Conservation (phyloP, 2,797 vertebrate genomes). For the Phrynocephalus guinanensis region DNA sequence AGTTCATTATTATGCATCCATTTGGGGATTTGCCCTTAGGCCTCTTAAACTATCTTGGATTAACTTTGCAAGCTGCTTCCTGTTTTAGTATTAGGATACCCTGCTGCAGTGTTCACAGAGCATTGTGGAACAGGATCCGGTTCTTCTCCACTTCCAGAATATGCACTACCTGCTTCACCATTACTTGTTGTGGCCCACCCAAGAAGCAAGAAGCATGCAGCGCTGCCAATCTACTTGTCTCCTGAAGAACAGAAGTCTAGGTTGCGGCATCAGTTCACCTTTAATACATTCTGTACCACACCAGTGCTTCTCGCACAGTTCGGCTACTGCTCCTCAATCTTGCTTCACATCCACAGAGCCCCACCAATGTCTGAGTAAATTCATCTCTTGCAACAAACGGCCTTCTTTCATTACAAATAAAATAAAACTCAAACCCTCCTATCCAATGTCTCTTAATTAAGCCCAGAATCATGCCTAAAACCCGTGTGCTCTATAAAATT, state of each 20-base stretch:
- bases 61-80: not conserved
- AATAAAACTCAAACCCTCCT: not conserved
- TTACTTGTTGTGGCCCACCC: not conserved
- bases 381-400: not conserved
- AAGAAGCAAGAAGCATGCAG: no score
- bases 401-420: not conserved
- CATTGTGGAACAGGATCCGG: rapidly evolving
- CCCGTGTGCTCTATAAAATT: not conserved
- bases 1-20: no score
- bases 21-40: not conserved
- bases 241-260: not conserved
- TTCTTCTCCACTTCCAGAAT: not conserved
- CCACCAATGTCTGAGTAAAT: not conserved
- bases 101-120: not conserved
- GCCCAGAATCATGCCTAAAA: conserved; percentile 1
- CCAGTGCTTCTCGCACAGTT: not conserved
- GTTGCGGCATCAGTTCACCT: no score
- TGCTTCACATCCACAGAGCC: rapidly evolving
- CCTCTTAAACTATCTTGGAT: not conserved
- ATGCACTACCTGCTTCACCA: not conserved
- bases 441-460: not conserved
- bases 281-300: not conserved
- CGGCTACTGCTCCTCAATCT: not conserved
- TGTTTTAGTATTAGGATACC: not conserved
- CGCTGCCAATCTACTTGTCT: conserved; percentile 13